A percentile compares a stretch with the other conserved stretches of the same genome.
Conservation (phyloP, 2,113 vertebrate genomes). For the Gila orcuttii region DNA sequence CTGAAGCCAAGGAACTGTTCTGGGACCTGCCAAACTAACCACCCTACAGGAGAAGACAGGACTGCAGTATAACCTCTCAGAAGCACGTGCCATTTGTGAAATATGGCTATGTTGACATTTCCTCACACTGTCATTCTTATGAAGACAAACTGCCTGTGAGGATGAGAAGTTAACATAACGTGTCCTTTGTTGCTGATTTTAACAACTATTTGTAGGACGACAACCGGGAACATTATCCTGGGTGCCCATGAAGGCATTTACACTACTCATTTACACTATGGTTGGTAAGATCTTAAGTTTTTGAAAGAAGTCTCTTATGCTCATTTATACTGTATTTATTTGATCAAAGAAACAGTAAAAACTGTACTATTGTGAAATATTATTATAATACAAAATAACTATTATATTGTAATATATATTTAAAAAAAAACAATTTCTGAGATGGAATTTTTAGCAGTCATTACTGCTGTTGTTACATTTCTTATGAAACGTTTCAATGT, state of each 20-base stretch:
- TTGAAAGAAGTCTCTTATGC: background rate
- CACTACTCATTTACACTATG: background rate
- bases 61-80: background rate
- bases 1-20: constrained; percentile 1
- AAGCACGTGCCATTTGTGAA: background rate
- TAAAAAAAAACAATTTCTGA: background rate
- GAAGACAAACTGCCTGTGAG: background rate
- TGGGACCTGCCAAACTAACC: constrained; percentile 27
- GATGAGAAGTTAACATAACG: background rate
- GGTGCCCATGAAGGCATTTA: background rate
- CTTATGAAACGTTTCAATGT: too few relatives aligned
- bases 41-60: constrained; percentile 18
- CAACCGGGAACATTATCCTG: background rate
- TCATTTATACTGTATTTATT: background rate
- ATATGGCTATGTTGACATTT: background rate
- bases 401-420: too few relatives aligned
- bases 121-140: background rate
- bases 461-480: background rate
- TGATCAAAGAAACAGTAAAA: too few relatives aligned
- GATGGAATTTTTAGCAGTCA: background rate
- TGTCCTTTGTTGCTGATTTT: background rate
- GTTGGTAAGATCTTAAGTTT: background rate
- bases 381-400: background rate
- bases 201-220: background rate
- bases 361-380: background rate